A percentile compares a stretch with the other conserved stretches of the same genome.
phyloP scores from a whole-genome alignment of 2,113 vertebrate genomes.

The Chaenocephalus aceratus region DNA sequence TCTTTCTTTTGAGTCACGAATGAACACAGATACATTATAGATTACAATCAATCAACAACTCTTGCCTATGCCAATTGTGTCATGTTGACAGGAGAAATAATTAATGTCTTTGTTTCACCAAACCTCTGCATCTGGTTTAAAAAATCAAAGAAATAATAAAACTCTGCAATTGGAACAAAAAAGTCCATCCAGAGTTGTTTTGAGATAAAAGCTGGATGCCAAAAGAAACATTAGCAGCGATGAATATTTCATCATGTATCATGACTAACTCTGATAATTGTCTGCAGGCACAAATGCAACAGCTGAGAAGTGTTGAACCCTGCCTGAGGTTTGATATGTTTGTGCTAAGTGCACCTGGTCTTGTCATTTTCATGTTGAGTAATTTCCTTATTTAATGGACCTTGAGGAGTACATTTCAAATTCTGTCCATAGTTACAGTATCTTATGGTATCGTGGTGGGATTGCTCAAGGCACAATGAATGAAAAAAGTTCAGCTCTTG shows the following conservation, averaged over 20 bases:
- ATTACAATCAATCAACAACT: constrained; percentile 10
- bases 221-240: constrained; percentile 58
- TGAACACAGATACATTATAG: constrained; percentile 3
- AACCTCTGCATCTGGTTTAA: not conserved
- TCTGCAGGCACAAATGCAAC: constrained; percentile 30
- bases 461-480: constrained; percentile 9
- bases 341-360: constrained; percentile 17
- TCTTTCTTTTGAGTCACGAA: not conserved
- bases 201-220: constrained; percentile 36
- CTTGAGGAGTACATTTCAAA: not conserved
- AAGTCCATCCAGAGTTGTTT: constrained; percentile 27
- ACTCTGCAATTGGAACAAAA: constrained; percentile 23
- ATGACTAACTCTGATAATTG: constrained; percentile 36
- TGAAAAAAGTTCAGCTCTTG: not conserved
- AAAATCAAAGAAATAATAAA: not conserved
- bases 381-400: not conserved
- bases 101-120: constrained; percentile 4
- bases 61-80: not conserved
- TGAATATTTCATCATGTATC: constrained; percentile 61
- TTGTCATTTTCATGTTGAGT: not conserved
- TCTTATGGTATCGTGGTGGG: not conserved
- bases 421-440: not conserved
- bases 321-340: constrained; percentile 28
- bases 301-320: constrained; percentile 32
- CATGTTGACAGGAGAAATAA: not conserved